Conservation (phyloP, 2,888 invertebrate species). For the Bombylius major region DNA sequence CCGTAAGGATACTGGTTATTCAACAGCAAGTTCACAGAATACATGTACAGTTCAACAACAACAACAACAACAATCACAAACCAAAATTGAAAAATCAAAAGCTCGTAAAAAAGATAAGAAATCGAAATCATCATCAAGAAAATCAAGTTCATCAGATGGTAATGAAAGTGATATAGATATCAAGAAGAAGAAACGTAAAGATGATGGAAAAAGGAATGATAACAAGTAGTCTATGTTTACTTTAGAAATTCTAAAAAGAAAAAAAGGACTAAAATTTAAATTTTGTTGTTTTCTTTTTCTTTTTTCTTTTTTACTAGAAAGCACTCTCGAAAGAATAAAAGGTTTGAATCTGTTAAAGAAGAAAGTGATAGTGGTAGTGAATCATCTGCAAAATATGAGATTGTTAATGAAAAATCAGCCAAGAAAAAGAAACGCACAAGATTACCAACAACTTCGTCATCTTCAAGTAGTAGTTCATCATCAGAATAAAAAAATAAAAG, state of each 20-base stretch:
- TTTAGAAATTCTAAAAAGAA: not conserved
- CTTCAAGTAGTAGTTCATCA: not conserved
- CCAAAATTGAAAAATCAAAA: conserved; percentile 20
- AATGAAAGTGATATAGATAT: conserved; percentile 6
- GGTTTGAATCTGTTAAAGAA: conserved; percentile 14
- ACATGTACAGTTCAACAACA: not conserved
- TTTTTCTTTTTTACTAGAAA: conserved; percentile 1
- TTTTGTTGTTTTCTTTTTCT: not conserved
- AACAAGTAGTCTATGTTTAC: not conserved
- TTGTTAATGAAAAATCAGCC: conserved; percentile 11
- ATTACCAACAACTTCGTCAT: conserved; percentile 6
- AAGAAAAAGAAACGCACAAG: conserved; percentile 10
- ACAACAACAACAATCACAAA: not conserved
- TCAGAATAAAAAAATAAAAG: not conserved
- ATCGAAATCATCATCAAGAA: conserved; percentile 25
- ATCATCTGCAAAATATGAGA: conserved; percentile 7
- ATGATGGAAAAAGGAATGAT: conserved; percentile 1
- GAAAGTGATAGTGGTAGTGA: conserved; percentile 8
- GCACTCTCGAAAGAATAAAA: conserved; percentile 5
- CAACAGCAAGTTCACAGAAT: conserved; percentile 50
- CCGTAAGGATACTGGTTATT: conserved; percentile 54
- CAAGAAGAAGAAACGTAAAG: conserved; percentile 2
- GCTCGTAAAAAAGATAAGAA: conserved; percentile 31
- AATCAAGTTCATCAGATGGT: not conserved
- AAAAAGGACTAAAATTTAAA: not conserved